phyloP scores from a whole-genome alignment of 2,797 vertebrate genomes.

The Chelonia mydas region DNA sequence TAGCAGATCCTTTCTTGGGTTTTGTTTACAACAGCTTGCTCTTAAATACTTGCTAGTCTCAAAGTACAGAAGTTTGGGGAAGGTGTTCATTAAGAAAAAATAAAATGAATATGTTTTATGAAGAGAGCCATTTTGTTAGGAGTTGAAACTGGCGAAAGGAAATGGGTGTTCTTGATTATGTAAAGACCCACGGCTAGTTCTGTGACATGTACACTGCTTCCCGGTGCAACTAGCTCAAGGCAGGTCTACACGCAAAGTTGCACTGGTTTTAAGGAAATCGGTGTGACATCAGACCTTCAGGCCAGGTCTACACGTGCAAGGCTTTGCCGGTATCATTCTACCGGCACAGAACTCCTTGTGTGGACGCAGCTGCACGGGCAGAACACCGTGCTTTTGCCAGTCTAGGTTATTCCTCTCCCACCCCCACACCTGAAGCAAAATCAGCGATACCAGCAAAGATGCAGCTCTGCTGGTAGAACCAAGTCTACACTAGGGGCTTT shows the following conservation, averaged over 20 bases:
- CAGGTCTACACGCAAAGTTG: fast-evolving
- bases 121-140: background rate
- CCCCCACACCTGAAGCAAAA: background rate
- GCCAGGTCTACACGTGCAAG: background rate
- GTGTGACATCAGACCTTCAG: background rate
- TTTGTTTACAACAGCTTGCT: constrained; percentile 13
- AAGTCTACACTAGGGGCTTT: background rate
- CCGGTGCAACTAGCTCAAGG: background rate
- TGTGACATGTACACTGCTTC: background rate
- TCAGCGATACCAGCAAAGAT: background rate
- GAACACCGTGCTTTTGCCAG: background rate
- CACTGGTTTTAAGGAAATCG: background rate
- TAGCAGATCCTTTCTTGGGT: background rate
- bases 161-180: background rate
- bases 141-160: background rate
- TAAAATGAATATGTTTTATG: background rate
- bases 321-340: background rate
- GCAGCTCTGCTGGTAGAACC: background rate
- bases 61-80: background rate
- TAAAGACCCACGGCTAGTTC: background rate
- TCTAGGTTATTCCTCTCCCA: background rate
- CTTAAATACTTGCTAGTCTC: background rate
- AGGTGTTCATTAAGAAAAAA: background rate
- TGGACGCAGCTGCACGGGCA: background rate
- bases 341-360: background rate